A percentile compares a stretch with the other conserved stretches of the same genome.
These are phyloP conservation scores for Leptonema lineaticorne DNA, from an alignment of 1,140 invertebrate species.

Conservation along the genomic window DNA sequence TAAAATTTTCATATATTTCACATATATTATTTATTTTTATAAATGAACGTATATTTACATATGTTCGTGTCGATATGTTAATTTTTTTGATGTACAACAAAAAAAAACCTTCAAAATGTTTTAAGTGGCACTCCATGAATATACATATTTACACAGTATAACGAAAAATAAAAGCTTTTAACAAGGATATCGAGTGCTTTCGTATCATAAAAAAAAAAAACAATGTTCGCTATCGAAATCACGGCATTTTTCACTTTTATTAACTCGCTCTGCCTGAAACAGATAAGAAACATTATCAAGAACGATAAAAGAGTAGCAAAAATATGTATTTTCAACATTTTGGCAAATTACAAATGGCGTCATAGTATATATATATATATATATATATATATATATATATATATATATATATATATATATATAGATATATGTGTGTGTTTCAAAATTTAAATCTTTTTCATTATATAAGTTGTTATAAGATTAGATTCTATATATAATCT, in stretches of 20 bases:
- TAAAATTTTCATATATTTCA: no score
- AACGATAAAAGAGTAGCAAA: neutral
- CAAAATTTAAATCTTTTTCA: no score
- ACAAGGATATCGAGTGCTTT: slow-evolving; percentile 12
- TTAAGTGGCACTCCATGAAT: slow-evolving; percentile 6
- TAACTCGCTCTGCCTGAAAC: neutral
- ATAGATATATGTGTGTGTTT: neutral
- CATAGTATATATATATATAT: neutral
- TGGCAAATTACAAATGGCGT: no score
- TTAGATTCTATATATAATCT: no score
- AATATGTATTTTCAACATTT: no score
- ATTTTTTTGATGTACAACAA: no score
- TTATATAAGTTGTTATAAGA: no score
- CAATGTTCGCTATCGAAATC: slow-evolving; percentile 2
- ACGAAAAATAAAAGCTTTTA: slow-evolving; percentile 20
- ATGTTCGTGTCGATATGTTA: no score
- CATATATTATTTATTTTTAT: no score
- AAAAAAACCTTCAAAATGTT: no score
- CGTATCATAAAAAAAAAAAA: neutral
- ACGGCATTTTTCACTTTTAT: neutral
- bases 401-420: neutral
- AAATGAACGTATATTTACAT: no score
- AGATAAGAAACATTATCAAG: neutral
- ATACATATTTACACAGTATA: slow-evolving; percentile 8
- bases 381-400: neutral